phyloP scores from a whole-genome alignment of 2,888 invertebrate genomes.

The Dysmachus trigonus region DNA sequence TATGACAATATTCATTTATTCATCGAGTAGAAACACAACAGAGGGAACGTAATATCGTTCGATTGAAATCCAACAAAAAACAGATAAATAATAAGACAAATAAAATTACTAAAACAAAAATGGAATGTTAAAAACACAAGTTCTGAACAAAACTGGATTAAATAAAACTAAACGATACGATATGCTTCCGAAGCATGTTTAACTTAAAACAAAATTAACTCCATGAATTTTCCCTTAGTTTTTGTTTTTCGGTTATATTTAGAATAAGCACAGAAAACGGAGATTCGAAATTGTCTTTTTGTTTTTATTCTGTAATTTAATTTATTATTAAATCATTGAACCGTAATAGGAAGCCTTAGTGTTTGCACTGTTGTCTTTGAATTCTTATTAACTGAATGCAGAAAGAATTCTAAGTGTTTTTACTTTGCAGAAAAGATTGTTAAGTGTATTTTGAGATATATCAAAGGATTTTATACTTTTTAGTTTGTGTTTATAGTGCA shows the following conservation, averaged over 20 bases:
- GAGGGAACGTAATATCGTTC: neutral
- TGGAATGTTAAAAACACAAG: constrained; percentile 37
- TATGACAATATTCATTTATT: neutral
- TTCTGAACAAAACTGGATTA: neutral
- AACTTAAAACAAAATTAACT: neutral
- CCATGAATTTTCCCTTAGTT: neutral
- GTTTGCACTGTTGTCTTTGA: neutral
- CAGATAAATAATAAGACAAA: neutral
- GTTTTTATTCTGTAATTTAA: neutral
- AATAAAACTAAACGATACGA: constrained; percentile 8
- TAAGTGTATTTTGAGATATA: neutral
- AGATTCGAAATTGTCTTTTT: neutral
- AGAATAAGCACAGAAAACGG: neutral
- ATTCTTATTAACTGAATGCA: neutral
- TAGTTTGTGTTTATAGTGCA: neutral
- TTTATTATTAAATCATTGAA: no score
- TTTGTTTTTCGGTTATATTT: neutral
- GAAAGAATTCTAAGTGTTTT: neutral
- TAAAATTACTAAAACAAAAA: constrained; percentile 22
- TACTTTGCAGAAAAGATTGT: neutral
- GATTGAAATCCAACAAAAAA: constrained; percentile 34
- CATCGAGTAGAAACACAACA: neutral
- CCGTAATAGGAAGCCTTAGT: neutral
- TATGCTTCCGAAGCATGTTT: constrained; percentile 3
- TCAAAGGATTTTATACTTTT: neutral